phyloP scores from a whole-genome alignment of 2,113 vertebrate genomes.

The Salvelinus sp. region DNA sequence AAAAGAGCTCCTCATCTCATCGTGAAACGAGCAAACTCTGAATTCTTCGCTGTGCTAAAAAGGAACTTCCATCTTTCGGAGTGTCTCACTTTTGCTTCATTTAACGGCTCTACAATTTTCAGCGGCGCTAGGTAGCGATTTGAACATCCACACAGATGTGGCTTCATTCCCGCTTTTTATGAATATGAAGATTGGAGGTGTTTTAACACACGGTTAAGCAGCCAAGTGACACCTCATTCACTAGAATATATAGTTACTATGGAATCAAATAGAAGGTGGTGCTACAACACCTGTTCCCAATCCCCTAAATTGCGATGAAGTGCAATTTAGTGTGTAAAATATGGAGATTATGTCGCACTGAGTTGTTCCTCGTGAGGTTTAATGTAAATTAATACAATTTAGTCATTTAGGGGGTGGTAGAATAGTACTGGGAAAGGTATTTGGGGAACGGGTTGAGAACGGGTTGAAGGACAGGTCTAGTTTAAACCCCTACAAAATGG shows the following conservation, averaged over 20 bases:
- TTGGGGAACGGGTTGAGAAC: neutral
- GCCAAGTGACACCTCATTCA: neutral
- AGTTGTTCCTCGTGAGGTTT: neutral
- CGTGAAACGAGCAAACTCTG: neutral
- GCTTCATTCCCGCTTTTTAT: neutral
- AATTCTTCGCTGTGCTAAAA: neutral
- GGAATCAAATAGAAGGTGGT: neutral
- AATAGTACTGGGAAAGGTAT: neutral
- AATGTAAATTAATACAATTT: neutral
- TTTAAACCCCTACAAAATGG: neutral
- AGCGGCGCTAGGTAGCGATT: neutral
- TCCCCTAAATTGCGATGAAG: slow-evolving; percentile 2
- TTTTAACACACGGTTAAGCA: slow-evolving; percentile 4
- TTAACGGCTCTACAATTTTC: neutral
- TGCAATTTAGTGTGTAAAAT: neutral
- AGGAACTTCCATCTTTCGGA: neutral
- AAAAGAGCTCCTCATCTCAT: neutral
- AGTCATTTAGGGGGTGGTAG: neutral
- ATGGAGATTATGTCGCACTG: neutral
- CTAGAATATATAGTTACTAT: neutral
- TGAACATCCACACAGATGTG: neutral
- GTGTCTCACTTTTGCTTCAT: neutral
- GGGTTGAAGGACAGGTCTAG: neutral
- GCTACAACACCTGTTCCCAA: neutral
- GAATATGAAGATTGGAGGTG: neutral